Evolutionary conservation across 2,113 vertebrate genomes (phyloP), one percentile per base, ranked within the genome.

Genomic region (Scomber colias): DNA sequence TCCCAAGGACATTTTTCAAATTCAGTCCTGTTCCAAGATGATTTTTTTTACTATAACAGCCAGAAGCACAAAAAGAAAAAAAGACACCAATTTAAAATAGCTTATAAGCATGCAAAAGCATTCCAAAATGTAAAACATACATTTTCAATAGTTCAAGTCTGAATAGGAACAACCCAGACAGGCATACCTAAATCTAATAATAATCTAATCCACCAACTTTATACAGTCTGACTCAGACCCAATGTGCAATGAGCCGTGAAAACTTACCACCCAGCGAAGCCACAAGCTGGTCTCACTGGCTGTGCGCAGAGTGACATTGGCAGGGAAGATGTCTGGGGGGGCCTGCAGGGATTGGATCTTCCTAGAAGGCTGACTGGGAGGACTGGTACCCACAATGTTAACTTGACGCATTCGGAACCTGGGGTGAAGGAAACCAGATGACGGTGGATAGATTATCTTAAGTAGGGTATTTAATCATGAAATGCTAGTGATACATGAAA

Each of bases 271-370:
- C 98, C 98, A 99, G 86, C 98, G 96, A 50, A 99, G 96, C 98
- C 98, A 99, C 78, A 99, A 93, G 89, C 98, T 99, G 93, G 97
- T 99, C 95, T 99, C 97, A 0, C 98, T 99, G 89, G 98, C 97
- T 0, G 97, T 99, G 71, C 97, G 94, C 79, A 99, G 94, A 63
- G 97, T 97, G 70, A 99, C 95, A 0, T 99, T 99, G 76, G 96
- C 93, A 0, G 98, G 98, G 45, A 96, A 94, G 83, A 96, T 79
- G 74, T 99, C 97, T 0, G 98, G 98, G 2, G 98, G 95, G 0
- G 98, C 97, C 89, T 99, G 98, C 54, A 99, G 95, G 12, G 98
- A 99, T 94, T 99, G 97, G 85, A 99, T 97, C 92, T 96, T 97
- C 31, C 98, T 95, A 61, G 98, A 99, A 55, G 97, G 96, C 77